Percentiles rank a stretch among this genome's conserved stretches.
phyloP scores from a whole-genome alignment of 2,888 invertebrate genomes.

The Carterocephalus palaemon region DNA sequence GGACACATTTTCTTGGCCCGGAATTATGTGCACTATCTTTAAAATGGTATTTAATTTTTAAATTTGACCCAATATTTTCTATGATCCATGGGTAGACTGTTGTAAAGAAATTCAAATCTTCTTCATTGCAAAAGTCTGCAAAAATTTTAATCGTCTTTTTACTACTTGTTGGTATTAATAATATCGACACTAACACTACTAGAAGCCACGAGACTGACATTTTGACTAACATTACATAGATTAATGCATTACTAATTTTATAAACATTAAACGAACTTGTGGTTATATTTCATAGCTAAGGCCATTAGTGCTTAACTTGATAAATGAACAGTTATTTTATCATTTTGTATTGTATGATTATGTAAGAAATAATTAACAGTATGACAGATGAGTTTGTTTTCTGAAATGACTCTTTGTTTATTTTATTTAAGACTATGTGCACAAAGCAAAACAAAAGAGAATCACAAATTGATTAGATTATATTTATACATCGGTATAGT shows the following conservation, averaged over 20 bases:
- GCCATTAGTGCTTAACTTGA: background rate
- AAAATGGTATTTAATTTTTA: slow-evolving; percentile 36
- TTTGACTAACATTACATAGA: slow-evolving; percentile 14
- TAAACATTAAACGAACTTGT: too few species aligned
- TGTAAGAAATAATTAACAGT: too few species aligned
- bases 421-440: too few species aligned
- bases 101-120: slow-evolving; percentile 37
- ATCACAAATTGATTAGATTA: too few species aligned
- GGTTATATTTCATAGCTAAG: background rate
- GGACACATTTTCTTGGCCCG: slow-evolving; percentile 35
- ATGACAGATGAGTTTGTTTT: too few species aligned
- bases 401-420: too few species aligned
- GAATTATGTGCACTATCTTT: slow-evolving; percentile 32
- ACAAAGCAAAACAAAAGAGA: too few species aligned
- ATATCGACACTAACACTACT: slow-evolving; percentile 10
- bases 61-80: slow-evolving; percentile 36
- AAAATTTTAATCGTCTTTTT: slow-evolving; percentile 37
- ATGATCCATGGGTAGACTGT: slow-evolving; percentile 38
- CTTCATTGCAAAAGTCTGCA: slow-evolving; percentile 35
- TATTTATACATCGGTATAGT: too few species aligned
- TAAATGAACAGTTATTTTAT: too few species aligned
- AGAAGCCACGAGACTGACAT: slow-evolving; percentile 3
- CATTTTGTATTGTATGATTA: slow-evolving; percentile 5
- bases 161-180: slow-evolving; percentile 10
- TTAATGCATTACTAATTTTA: too few species aligned